Base-by-base conservation (phyloP, 2,888 invertebrate species). In the Scelioninae gen. 2 region DNA sequence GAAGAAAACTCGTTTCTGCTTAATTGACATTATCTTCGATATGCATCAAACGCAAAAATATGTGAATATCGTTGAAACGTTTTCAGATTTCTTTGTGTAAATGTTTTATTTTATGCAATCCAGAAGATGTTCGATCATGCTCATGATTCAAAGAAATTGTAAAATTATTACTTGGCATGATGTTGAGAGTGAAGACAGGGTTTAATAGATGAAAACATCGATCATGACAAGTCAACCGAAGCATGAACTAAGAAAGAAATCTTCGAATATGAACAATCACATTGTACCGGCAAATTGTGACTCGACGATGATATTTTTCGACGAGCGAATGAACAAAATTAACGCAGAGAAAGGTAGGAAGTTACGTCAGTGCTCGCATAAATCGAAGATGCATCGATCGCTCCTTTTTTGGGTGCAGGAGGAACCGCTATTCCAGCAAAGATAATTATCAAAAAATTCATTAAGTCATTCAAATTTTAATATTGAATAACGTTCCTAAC, bases 1-100 rank as follows among this genome's bases (percentile, higher is more conserved):
- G 78, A 78, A 80, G 76, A 80, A 50, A 50, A 80, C 79, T 79
- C 79, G 80, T 80, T 80, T 77, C 76, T 71, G 71, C 74, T 65
- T 75, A 70, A 60, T 67, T 65, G 70, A 73, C 57, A 67, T 70
- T 25, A 22, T 45, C 45, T 9, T n/a, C 25, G 5, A 25, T 45
- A 45, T n/a, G 45, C 22, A 25, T 11, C 33, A 11, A 45, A 55
- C 61, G 46, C 6, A 13, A 53, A 50, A 18, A 10, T 10, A 28
- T 31, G 6, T 28, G 25, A 33, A 31, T 33, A 25, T 22, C 13
- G 19, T n/a, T n/a, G n/a, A 43, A 19, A 43, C 7, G 2, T 43
- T 18, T n/a, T n/a, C 2, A 43, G 19, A 43, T 16, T 43, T n/a
- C n/a, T n/a, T n/a, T n/a, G n/a, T n/a, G 43, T 5, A 43, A 18